Conservation (phyloP, 2,113 vertebrate species). For the Pachyramphus minor region DNA sequence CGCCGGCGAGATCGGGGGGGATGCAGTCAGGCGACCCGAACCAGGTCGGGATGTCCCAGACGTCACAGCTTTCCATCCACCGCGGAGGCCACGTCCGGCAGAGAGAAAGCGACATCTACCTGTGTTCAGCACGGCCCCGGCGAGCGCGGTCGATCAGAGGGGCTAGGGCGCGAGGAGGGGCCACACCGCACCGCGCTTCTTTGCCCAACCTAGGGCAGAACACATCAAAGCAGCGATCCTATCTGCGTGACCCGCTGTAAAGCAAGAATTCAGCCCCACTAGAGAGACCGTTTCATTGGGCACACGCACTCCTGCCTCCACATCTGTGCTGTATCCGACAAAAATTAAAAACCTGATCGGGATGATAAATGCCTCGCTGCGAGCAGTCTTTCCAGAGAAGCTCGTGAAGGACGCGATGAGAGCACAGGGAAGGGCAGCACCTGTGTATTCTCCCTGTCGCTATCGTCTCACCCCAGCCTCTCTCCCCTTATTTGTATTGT, state of each 20-base stretch:
- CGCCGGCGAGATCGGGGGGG: neutral
- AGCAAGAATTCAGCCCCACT: neutral
- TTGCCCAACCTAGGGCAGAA: neutral
- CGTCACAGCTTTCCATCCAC: neutral
- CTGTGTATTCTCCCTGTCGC: neutral
- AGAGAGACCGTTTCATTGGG: neutral
- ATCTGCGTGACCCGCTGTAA: neutral
- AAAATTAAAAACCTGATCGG: neutral
- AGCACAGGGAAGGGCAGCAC: neutral
- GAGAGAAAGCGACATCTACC: constrained; percentile 74
- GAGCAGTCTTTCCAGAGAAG: neutral
- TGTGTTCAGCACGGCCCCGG: neutral
- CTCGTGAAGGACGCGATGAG: neutral
- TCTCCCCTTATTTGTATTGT: neutral
- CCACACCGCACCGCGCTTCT: neutral
- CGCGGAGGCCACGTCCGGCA: neutral
- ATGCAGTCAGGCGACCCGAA: neutral
- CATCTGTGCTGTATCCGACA: neutral
- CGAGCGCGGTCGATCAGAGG: neutral
- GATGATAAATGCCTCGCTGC: neutral
- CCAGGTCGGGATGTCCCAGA: neutral
- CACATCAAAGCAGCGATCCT: neutral
- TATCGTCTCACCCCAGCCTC: neutral
- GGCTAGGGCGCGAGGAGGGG: neutral
- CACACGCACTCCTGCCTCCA: neutral